Evolutionary conservation across 2,888 invertebrate genomes (phyloP).

Genomic region (Zygogramma bicolorata): DNA sequence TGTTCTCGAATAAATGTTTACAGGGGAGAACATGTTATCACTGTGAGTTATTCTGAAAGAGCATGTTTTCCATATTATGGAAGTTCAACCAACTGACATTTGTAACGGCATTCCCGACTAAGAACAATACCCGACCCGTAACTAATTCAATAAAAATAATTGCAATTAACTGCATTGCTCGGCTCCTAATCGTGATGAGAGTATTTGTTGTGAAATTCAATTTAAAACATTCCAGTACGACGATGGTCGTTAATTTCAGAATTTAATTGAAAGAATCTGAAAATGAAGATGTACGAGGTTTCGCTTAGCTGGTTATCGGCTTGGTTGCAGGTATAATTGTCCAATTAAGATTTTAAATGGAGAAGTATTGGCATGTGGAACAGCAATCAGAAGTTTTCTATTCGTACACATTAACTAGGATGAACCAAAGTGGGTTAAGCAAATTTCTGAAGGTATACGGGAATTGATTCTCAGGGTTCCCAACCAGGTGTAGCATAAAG

Average conservation of each 20-base stretch:
- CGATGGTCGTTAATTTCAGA: constrained; percentile 1
- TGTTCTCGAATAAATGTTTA: no score
- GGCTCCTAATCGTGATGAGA: neutral
- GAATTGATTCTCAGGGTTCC: no score
- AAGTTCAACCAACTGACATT: neutral
- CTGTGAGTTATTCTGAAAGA: no score
- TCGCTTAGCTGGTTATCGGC: neutral
- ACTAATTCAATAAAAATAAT: constrained; percentile 6
- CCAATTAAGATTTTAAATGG: neutral
- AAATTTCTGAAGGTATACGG: no score
- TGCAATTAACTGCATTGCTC: constrained; percentile 6
- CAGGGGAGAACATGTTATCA: no score
- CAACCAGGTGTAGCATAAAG: no score
- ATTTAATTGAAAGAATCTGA: constrained; percentile 10
- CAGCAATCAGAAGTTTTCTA: neutral
- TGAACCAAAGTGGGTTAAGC: no score
- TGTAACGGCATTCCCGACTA: neutral
- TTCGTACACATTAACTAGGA: no score
- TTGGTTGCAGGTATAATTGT: neutral
- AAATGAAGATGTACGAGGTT: neutral
- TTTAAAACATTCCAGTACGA: neutral
- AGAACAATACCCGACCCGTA: neutral
- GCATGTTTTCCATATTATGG: no score
- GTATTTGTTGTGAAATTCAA: constrained; percentile 12
- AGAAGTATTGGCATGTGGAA: no score